Evolutionary conservation across 1,140 invertebrate species (phyloP).

Genomic region (Bombus balteatus): DNA sequence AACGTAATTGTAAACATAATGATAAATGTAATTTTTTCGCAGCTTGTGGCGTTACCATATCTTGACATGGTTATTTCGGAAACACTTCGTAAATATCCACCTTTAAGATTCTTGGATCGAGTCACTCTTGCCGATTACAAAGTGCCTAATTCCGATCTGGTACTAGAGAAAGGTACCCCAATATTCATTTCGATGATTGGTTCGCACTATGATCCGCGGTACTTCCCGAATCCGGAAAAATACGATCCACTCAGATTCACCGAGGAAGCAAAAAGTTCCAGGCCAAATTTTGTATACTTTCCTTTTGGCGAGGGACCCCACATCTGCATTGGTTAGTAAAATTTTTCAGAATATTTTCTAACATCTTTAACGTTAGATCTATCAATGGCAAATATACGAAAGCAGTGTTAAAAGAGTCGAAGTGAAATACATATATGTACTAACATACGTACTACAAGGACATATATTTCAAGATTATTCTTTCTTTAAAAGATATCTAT

Average conservation of each 20-base stretch:
- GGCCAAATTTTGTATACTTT: constrained; percentile 80
- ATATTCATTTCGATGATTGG: no score
- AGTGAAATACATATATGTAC: no score
- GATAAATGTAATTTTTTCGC: not conserved
- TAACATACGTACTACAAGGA: no score
- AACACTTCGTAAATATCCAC: constrained; percentile 85
- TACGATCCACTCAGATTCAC: constrained; percentile 83
- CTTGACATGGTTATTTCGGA: constrained; percentile 78
- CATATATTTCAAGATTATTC: no score
- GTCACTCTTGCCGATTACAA: constrained; percentile 73
- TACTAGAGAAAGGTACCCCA: constrained; percentile 71
- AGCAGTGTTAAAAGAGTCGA: accelerated
- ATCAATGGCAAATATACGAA: no score
- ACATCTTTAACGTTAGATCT: not conserved
- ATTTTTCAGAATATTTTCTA: not conserved
- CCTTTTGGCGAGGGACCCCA: constrained; percentile 83
- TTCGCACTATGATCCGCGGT: no score
- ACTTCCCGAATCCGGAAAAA: constrained; percentile 79
- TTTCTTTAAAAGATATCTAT: no score
- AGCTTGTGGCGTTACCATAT: constrained; percentile 59
- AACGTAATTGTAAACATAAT: no score
- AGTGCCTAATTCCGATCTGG: constrained; percentile 82
- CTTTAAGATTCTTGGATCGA: constrained; percentile 83
- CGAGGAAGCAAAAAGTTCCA: constrained; percentile 75
- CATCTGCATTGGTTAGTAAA: constrained; percentile 76